A percentile compares a stretch with the other conserved stretches of the same genome.
phyloP scores from a whole-genome alignment of 2,797 vertebrate species.

The Distichodus sexfasciatus region DNA sequence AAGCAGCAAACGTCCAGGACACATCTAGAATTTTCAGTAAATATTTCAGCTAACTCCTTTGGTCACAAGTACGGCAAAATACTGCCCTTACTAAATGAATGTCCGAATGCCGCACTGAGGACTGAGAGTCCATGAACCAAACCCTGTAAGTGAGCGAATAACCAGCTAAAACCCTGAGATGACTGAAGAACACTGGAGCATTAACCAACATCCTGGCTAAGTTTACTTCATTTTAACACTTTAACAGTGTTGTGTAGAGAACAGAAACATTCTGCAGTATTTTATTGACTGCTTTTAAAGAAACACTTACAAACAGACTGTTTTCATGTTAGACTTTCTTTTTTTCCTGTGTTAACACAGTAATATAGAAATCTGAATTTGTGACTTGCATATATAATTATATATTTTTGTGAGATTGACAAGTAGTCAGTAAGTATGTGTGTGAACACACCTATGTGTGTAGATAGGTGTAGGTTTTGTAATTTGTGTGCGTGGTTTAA shows the following conservation, averaged over 20 bases:
- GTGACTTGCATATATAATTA: slow-evolving; percentile 19
- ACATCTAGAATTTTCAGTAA: too few relatives aligned
- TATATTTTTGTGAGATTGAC: slow-evolving; percentile 28
- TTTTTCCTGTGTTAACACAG: slow-evolving; percentile 11
- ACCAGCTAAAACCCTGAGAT: neutral
- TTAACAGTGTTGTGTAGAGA: slow-evolving; percentile 27
- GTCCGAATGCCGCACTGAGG: neutral
- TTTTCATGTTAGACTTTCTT: slow-evolving; percentile 8
- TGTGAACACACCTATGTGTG: slow-evolving; percentile 15
- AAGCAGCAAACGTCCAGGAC: too few relatives aligned
- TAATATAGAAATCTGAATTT: slow-evolving; percentile 31
- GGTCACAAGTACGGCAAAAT: neutral
- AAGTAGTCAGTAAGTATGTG: slow-evolving; percentile 14
- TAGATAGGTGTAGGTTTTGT: slow-evolving; percentile 25
- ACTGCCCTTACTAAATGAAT: neutral
- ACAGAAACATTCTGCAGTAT: slow-evolving; percentile 1
- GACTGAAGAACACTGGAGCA: slow-evolving; percentile 14
- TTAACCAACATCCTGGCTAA: slow-evolving; percentile 11
- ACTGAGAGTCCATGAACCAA: neutral
- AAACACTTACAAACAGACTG: slow-evolving; percentile 22
- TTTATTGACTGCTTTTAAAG: slow-evolving; percentile 22
- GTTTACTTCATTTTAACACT: slow-evolving; percentile 26
- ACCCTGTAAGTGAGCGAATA: neutral
- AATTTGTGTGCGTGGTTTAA: slow-evolving; percentile 6
- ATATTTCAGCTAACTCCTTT: too few relatives aligned